Evolutionary conservation across 2,113 vertebrate genomes (phyloP), one percentile per base, ranked within the genome.

Genomic region (Hystrix brachyura): DNA sequence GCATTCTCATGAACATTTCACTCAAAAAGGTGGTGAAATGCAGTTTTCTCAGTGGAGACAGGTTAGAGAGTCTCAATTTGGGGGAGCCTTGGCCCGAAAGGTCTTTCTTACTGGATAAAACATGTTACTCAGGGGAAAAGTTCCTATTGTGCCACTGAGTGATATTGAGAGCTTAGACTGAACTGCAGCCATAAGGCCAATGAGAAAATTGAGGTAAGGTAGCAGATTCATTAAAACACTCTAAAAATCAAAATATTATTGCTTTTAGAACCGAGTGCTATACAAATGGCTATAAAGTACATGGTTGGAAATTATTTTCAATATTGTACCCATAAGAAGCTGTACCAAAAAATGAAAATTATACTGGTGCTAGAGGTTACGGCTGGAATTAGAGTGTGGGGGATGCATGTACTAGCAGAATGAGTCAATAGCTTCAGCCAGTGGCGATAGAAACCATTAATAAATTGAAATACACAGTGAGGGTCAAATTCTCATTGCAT

Each of bases 401-500:
- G 17, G 12, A 87, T 55, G 29, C 5, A 12, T 25, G n/a, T 32
- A 51, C 32, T 3, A 81, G 65, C 10, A 83, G 14, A 76, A 81
- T 34, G 27, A 38, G n/a, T 86, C 38, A 81, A 27, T n/a, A 80
- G 8, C 48, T 59, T 25, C 43, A 82, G 25, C 10, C 3, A 4
- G 21, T 89, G 91, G 59, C 38, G 91, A 87, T 83, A 34, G 60
- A 96, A 93, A 96, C 19, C 32, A 94, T 29, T 74, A 95, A 78
- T 15, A 94, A 81, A 74, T 25, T 46, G 64, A 94, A 97, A 91
- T 78, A 74, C 32, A 81, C 48, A 38, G 46, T 14, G 48, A 10
- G 21, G 23, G 72, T 90, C 34, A 82, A 81, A 59, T 90, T 92
- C 46, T 46, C 72, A 32, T 5, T 78, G 46, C 5, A 9, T 46